Evolutionary conservation across 2,113 vertebrate genomes (phyloP).

Genomic region (Crotalus viridis): DNA sequence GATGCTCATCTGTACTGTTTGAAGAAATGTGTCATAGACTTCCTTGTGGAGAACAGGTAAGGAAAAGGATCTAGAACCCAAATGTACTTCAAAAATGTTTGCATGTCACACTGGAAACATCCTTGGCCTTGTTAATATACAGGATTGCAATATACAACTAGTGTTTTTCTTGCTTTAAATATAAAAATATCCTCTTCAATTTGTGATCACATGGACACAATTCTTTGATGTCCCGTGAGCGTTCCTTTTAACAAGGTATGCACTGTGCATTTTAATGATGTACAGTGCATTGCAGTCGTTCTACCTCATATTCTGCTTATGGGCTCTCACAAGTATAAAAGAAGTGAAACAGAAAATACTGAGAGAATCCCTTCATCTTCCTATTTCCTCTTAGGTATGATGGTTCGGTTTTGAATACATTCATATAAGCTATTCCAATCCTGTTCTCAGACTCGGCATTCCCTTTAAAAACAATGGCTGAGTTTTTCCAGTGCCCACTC

Average conservation of each 20-base stretch:
- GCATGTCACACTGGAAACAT: not conserved
- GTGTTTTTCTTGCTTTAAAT: not conserved
- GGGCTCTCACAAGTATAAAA: not conserved
- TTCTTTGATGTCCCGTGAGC: not conserved
- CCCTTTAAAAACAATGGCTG: not conserved
- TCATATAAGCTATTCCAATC: not conserved
- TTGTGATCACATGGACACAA: not conserved
- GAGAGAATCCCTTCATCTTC: not conserved
- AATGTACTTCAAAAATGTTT: not conserved
- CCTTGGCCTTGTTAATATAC: not conserved
- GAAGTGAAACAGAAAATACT: not conserved
- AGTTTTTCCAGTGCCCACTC: not conserved
- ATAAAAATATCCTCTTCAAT: not conserved
- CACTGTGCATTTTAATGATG: not conserved
- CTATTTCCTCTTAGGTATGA: not conserved
- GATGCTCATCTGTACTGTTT: constrained; percentile 98
- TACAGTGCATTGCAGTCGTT: not conserved
- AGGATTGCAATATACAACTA: not conserved
- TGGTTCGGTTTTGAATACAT: not conserved
- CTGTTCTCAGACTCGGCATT: not conserved
- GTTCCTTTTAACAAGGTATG: not conserved
- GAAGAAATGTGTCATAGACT: constrained; percentile 94
- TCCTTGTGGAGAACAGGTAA: constrained; percentile 91
- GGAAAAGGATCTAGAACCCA: constrained; percentile 36
- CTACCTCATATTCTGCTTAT: not conserved